Conservation (phyloP, 2,888 invertebrate species). For the Alitta virens region DNA sequence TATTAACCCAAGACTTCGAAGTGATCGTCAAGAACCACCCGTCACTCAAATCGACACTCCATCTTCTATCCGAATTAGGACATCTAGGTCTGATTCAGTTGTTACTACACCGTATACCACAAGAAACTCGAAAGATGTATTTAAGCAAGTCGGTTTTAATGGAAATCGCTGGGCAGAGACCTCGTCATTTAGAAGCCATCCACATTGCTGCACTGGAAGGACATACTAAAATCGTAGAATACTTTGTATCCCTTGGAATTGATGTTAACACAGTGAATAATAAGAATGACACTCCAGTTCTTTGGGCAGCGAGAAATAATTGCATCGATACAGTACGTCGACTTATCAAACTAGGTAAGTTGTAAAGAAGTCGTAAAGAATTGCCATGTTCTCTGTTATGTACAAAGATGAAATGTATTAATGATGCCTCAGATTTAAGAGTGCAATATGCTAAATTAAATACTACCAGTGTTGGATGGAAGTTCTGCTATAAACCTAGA, state of each 20-base stretch:
- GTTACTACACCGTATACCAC: slow-evolving; percentile 12
- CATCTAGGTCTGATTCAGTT: slow-evolving; percentile 29
- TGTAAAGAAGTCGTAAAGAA: too few relatives aligned
- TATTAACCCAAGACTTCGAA: slow-evolving; percentile 17
- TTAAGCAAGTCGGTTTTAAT: slow-evolving; percentile 21
- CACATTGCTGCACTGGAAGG: slow-evolving; percentile 34
- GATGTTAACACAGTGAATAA: slow-evolving; percentile 22
- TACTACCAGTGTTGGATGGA: too few relatives aligned
- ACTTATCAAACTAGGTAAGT: slow-evolving; percentile 17
- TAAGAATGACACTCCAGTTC: slow-evolving; percentile 47
- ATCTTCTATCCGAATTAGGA: slow-evolving; percentile 41
- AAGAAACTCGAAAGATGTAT: neutral
- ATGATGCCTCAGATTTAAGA: too few relatives aligned
- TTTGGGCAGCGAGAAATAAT: slow-evolving; percentile 52
- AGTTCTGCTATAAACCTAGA: too few relatives aligned
- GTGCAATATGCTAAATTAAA: too few relatives aligned
- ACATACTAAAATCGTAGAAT: slow-evolving; percentile 25
- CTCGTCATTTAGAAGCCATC: slow-evolving; percentile 28
- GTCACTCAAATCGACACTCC: slow-evolving; percentile 42
- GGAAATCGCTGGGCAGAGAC: slow-evolving; percentile 49
- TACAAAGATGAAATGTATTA: too few relatives aligned
- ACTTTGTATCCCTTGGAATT: slow-evolving; percentile 19
- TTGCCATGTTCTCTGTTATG: too few relatives aligned
- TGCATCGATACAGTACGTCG: slow-evolving; percentile 30
- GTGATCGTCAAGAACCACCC: slow-evolving; percentile 17